These are phyloP conservation scores for Dascillus cervinus DNA, from an alignment of 2,888 invertebrate genomes.

Conservation along the genomic window DNA sequence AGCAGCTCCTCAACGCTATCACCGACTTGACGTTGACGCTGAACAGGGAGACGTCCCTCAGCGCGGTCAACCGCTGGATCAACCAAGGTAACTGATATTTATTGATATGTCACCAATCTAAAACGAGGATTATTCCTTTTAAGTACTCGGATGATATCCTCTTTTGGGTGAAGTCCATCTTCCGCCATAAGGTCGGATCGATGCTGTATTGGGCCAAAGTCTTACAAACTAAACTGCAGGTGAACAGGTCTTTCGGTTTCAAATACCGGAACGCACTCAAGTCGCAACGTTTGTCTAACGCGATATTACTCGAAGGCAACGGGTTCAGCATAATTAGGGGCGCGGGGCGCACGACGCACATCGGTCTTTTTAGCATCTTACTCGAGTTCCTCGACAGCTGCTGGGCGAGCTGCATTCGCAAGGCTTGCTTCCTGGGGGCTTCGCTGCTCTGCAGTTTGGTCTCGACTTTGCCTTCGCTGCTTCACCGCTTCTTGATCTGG, in stretches of 20 bases:
- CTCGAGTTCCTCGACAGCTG: slow-evolving; percentile 65
- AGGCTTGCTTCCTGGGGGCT: slow-evolving; percentile 52
- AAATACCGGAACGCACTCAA: slow-evolving; percentile 60
- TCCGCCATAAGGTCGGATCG: slow-evolving; percentile 78
- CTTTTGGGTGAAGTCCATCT: slow-evolving; percentile 71
- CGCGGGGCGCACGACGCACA: slow-evolving; percentile 67
- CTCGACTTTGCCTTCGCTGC: slow-evolving; percentile 45
- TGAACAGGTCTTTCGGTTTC: slow-evolving; percentile 60
- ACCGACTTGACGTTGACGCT: slow-evolving; percentile 47
- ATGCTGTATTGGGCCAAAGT: slow-evolving; percentile 81
- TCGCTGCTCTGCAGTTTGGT: slow-evolving; percentile 35
- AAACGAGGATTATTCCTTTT: slow-evolving; percentile 65
- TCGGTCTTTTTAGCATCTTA: slow-evolving; percentile 63
- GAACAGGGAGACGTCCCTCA: slow-evolving; percentile 72
- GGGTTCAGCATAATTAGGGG: slow-evolving; percentile 32
- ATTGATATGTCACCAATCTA: slow-evolving; percentile 85
- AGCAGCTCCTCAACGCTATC: slow-evolving; percentile 31
- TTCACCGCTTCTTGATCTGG: slow-evolving; percentile 44
- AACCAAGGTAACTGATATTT: slow-evolving; percentile 88
- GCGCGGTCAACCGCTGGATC: slow-evolving; percentile 74
- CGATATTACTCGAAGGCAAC: slow-evolving; percentile 33
- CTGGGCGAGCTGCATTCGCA: slow-evolving; percentile 67
- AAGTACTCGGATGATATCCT: slow-evolving; percentile 39
- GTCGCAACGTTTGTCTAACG: slow-evolving; percentile 58
- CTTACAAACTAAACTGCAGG: slow-evolving; percentile 76